Base-by-base conservation (phyloP, 2,888 invertebrate genomes). In the Ichneumoninae sp. region DNA sequence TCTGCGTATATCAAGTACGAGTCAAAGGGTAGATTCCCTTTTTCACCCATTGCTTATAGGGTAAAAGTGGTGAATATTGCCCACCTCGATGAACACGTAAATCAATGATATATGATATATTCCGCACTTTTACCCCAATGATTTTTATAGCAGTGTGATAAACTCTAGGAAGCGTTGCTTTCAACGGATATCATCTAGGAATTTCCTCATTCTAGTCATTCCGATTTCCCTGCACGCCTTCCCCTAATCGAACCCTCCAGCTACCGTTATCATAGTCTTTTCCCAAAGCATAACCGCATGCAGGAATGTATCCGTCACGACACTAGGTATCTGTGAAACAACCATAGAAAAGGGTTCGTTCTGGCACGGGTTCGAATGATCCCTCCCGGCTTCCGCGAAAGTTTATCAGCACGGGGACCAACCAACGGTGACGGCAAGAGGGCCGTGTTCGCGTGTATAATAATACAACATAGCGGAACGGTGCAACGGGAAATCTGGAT, bases 81-180 rank as follows among this genome's bases (percentile, higher is more conserved):
- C 19, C 19, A 19, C 19, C 19, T 19, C 19, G 19, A 19, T 19
- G 19, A 19, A 19, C 19, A 19, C 19, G 19, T 19, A 19, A 19
- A 19, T 19, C 19, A 19, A 19, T 19, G 19, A 19, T 19, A 19
- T 19, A 19, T 19, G 19, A 19, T n/a, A 19, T 19, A 19, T 19
- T 19, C 19, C 19, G 19, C 19, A 19, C 19, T 19, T 19, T 19
- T 19, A 19, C 19, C 19, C 19, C 19, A 77, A 77, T 72, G 90
- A 91, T 90, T 90, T 89, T 87, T 85, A 89, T 87, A 87, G 87
- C 82, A 86, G 80, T 22, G 33, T 88, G 89, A 90, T 91, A 90
- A 91, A 89, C 89, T 75, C 68, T 69, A 78, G 13, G 72, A 83
- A 85, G 6, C 80, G 76, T 82, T 57, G 76, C 33, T 16, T 60